phyloP scores from a whole-genome alignment of 1,140 invertebrate genomes.

The Anoplophora glabripennis region DNA sequence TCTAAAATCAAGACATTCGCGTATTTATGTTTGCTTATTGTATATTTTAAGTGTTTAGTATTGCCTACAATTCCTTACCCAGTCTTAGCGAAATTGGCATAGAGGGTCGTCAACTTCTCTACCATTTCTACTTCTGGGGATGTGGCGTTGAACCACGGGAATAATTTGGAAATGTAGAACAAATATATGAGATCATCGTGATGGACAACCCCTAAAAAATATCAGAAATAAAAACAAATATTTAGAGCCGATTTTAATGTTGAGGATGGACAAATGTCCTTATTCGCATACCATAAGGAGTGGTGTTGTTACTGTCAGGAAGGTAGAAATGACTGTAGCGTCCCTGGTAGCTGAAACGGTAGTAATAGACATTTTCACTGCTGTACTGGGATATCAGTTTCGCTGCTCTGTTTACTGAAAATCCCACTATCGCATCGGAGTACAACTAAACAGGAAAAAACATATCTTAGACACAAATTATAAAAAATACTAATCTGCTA shows the following conservation, averaged over 20 bases:
- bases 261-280: no score
- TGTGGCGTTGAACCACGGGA: constrained; percentile 50
- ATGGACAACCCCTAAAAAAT: constrained; percentile 55
- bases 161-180: constrained; percentile 53
- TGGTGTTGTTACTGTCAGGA: constrained; percentile 42
- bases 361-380: constrained; percentile 53
- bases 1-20: constrained; percentile 33
- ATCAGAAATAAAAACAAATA: no score
- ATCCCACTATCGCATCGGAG: constrained; percentile 54
- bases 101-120: constrained; percentile 52
- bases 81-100: constrained; percentile 53
- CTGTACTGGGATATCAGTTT: constrained; percentile 52
- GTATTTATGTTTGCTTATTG: no score
- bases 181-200: constrained; percentile 63
- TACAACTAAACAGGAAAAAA: constrained; percentile 44
- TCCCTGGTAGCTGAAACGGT: constrained; percentile 56
- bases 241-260: no score
- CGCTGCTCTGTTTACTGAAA: constrained; percentile 51
- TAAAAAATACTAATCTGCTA: no score
- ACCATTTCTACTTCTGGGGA: constrained; percentile 54
- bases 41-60: no score
- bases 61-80: constrained; percentile 43
- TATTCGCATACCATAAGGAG: constrained; percentile 37
- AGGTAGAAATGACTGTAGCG: constrained; percentile 54
- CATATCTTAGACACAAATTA: no score